A percentile compares a stretch with the other conserved stretches of the same genome.
Conservation (phyloP, 2,113 vertebrate genomes). For the Anarrhichthys ocellatus region DNA sequence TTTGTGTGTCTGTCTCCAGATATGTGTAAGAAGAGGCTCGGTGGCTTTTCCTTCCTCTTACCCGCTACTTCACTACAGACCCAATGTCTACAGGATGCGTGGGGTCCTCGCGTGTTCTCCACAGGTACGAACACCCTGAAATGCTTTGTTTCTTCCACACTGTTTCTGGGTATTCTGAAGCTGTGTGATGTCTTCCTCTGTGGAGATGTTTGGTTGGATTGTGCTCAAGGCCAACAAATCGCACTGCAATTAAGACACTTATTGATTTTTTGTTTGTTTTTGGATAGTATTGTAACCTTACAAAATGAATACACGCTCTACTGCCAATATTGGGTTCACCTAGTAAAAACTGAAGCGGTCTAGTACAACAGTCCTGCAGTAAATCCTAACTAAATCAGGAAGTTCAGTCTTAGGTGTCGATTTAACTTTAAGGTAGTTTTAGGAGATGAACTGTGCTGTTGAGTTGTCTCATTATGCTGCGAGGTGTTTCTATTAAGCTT, state of each 20-base stretch:
- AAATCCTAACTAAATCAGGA: background rate
- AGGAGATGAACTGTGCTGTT: background rate
- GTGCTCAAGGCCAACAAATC: background rate
- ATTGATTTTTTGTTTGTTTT: too few species aligned
- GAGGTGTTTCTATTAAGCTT: background rate
- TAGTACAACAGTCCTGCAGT: background rate
- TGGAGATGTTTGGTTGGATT: background rate
- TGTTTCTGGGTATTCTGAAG: background rate
- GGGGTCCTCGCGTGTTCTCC: conserved; percentile 59
- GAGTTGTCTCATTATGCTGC: background rate
- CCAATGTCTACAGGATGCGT: conserved; percentile 68
- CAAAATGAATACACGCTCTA: background rate
- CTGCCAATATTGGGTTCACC: background rate
- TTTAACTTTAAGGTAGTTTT: background rate
- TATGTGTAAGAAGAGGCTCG: conserved; percentile 81
- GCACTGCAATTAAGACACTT: background rate
- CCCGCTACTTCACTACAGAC: conserved; percentile 67
- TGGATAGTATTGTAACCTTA: background rate
- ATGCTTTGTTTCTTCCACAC: background rate
- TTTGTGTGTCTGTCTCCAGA: conserved; percentile 74
- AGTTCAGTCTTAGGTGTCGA: background rate
- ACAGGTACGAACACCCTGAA: conserved; percentile 82
- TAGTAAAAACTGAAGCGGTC: background rate
- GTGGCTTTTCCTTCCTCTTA: conserved; percentile 77
- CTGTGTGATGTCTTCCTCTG: background rate